phyloP scores from a whole-genome alignment of 2,888 invertebrate species.

The Sarcophaga subvicina region DNA sequence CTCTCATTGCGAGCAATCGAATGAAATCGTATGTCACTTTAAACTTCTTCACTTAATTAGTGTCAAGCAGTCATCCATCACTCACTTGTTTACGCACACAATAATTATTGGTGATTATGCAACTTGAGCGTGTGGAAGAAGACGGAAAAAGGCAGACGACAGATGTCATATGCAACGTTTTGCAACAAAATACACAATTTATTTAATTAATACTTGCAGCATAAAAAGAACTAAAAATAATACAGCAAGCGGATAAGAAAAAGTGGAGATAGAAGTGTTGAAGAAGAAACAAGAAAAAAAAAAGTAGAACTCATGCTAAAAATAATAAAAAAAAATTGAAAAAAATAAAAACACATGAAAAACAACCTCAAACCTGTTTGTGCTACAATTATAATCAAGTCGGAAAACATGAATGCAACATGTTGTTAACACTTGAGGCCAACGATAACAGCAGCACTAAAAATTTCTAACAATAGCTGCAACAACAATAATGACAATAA shows the following conservation, averaged over 20 bases:
- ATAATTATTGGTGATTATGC: conserved; percentile 68
- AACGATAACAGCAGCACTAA: conserved; percentile 51
- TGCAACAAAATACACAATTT: conserved; percentile 61
- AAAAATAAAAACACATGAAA: background rate
- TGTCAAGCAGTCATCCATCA: conserved; percentile 75
- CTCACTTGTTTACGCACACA: conserved; percentile 53
- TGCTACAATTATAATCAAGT: conserved; percentile 53
- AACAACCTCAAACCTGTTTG: conserved; percentile 47
- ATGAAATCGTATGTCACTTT: background rate
- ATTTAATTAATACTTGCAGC: conserved; percentile 56
- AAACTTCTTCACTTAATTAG: conserved; percentile 77
- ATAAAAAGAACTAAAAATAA: conserved; percentile 57
- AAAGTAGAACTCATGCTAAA: conserved; percentile 4
- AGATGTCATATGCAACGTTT: conserved; percentile 59
- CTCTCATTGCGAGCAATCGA: background rate
- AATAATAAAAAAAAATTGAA: conserved; percentile 10
- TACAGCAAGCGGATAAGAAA: conserved; percentile 32
- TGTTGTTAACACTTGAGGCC: conserved; percentile 59
- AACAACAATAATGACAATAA: conserved; percentile 68
- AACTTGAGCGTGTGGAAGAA: conserved; percentile 65
- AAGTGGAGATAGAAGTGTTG: background rate
- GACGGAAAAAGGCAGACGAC: conserved; percentile 38
- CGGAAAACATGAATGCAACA: conserved; percentile 67
- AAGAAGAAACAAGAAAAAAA: conserved; percentile 2
- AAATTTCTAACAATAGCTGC: conserved; percentile 21